Evolutionary conservation across 1,140 invertebrate genomes (phyloP).

Genomic region (Caenorhabditis tropicalis): DNA sequence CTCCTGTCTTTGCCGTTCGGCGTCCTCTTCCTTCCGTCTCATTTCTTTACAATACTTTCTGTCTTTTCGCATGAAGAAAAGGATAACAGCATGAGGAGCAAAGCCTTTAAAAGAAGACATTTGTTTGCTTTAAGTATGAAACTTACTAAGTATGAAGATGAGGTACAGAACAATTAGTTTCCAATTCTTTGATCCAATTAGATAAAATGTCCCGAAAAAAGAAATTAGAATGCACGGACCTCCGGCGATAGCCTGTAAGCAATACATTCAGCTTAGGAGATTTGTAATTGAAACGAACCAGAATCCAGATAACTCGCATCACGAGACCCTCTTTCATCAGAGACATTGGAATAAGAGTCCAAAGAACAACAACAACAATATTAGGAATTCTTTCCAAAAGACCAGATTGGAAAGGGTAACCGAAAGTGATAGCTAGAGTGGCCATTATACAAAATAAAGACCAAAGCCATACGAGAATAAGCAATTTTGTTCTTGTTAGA

Average conservation of each 20-base stretch:
- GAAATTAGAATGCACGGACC: neutral
- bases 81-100: neutral
- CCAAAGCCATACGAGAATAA: neutral
- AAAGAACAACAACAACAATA: neutral
- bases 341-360: neutral
- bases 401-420: neutral
- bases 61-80: neutral
- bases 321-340: neutral
- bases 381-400: neutral
- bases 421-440: neutral
- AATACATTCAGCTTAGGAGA: neutral
- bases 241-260: neutral
- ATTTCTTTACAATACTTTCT: neutral
- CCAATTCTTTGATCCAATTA: neutral
- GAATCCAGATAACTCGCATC: neutral
- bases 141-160: neutral
- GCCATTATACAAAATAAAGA: neutral
- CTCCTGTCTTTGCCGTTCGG: neutral
- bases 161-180: neutral
- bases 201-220: neutral
- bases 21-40: neutral
- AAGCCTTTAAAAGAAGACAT: neutral
- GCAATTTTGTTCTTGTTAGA: neutral
- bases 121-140: neutral
- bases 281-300: neutral